Evolutionary conservation across 2,797 vertebrate genomes (phyloP), one percentile per base, ranked within the genome.

Genomic region (Morelia viridis): DNA sequence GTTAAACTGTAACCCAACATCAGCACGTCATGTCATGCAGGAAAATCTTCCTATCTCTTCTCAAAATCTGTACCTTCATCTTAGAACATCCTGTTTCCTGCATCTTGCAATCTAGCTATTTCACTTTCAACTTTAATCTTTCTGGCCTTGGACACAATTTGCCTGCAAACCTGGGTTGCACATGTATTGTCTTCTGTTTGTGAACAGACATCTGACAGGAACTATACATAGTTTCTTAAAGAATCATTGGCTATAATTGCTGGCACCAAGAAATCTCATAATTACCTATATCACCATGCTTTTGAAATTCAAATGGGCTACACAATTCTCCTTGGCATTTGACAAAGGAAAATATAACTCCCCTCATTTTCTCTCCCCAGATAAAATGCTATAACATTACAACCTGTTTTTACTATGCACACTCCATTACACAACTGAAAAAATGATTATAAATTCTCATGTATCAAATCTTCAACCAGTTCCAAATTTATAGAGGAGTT

Each of bases 111-210:
- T 80, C 35, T 80, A 46, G 35, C 71, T 46, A 80, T 9, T 46
- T 80, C 71, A 24, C 24, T 46, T 80, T 80, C 71, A 80, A 76
- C 71, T 80, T 80, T 80, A 24, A 80, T 46, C 91, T 93, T 88
- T 92, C 92, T 89, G 0, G 35, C 19, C 71, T 46, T 80, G 35
- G 17, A 80, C 19, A 35, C 19, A 80, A 46, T 19, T 80, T 80
- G 35, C 19, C 35, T 80, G 41, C 71, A 80, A 76, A 80, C 35
- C 35, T 80, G 71, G 71, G 35, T 80, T 80, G 35, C 71, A 80
- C 35, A 80, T 80, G 71, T 80, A 24, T 46, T 46, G 19, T 80
- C 35, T 19, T 80, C 46, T 46, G 24, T 80, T 80, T 8, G 2
- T 41, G 35, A 80, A 24, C 35, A 80, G 19, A 80, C 9, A 80